Base-by-base conservation (phyloP, 2,888 invertebrate species). In the Caenorhabditis sp. region DNA sequence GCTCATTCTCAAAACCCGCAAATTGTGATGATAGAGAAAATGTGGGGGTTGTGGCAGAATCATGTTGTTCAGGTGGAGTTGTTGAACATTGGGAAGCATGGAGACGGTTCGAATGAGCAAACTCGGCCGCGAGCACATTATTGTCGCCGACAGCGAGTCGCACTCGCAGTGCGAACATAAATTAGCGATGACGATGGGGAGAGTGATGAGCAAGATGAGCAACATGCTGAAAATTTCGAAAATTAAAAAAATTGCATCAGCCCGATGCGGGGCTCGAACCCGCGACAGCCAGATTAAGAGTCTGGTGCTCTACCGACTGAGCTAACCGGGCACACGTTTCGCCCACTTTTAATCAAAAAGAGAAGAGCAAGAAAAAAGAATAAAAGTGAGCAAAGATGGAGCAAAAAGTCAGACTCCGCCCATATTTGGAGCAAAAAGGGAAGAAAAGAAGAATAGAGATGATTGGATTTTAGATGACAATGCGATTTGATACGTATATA, bases 231-330 rank as follows among this genome's bases (percentile, higher is more conserved):
- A 43, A 51, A 58, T 53, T 54, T 31, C 21, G 53, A 58, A 37
- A 50, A 27, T 23, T 6, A 24, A 55, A 54, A 63, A 19, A 31
- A 49, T 64, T 59, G 61, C 31, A 19, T 76, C 68, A 82, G 83
- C 83, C 82, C 83, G 79, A 83, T 83, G 81, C 82, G 84, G 83
- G 83, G 83, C 84, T 84, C 84, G 83, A 84, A 82, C 83, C 84
- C 83, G 83, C 82, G 83, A 83, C 82, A 83, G 77, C 83, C 83
- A 83, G 83, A 83, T 83, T 83, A 83, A 83, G 83, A 83, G 83
- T 83, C 82, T 83, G 83, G 83, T 83, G 83, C 83, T 83, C 83
- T 83, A 83, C 83, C 83, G 82, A 83, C 83, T 83, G 83, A 83
- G 83, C 83, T 83, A 83, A 83, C 83, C 82, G 81, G 81, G 78